phyloP scores from a whole-genome alignment of 1,140 invertebrate genomes.

The Campoletis sonorensis region DNA sequence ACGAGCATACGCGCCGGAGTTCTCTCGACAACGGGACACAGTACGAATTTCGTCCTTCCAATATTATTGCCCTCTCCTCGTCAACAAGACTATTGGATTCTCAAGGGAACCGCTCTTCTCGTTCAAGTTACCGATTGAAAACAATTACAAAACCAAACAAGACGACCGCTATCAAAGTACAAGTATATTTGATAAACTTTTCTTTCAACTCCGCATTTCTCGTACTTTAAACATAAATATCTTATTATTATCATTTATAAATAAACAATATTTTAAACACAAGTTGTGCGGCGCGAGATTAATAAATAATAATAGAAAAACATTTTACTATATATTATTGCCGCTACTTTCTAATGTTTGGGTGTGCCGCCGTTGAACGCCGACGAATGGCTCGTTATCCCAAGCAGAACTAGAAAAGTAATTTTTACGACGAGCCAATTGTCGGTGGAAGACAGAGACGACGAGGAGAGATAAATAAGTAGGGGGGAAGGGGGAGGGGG shows the following conservation, averaged over 20 bases:
- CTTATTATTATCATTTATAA: no score
- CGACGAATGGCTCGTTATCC: no score
- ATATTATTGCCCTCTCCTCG: slow-evolving; percentile 82
- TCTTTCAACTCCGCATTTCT: no score
- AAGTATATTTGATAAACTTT: background rate
- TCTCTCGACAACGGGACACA: slow-evolving; percentile 92
- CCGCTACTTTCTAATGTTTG: no score
- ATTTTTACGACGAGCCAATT: background rate
- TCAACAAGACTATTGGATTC: slow-evolving; percentile 87
- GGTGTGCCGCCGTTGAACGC: no score
- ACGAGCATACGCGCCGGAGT: slow-evolving; percentile 89
- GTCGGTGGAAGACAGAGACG: background rate
- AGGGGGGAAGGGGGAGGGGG: background rate
- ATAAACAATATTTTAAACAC: no score
- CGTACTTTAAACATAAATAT: no score
- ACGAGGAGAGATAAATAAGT: background rate
- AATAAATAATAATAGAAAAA: no score
- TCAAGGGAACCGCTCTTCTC: slow-evolving; percentile 89
- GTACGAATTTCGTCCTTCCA: slow-evolving; percentile 92
- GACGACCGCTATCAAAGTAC: background rate
- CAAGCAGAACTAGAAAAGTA: no score
- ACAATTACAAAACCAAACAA: background rate
- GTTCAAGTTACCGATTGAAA: slow-evolving; percentile 84
- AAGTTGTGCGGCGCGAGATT: no score
- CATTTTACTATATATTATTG: no score